These are phyloP conservation scores for Hippoglossus stenolepis DNA, from an alignment of 2,113 vertebrate species.

Conservation along the genomic window DNA sequence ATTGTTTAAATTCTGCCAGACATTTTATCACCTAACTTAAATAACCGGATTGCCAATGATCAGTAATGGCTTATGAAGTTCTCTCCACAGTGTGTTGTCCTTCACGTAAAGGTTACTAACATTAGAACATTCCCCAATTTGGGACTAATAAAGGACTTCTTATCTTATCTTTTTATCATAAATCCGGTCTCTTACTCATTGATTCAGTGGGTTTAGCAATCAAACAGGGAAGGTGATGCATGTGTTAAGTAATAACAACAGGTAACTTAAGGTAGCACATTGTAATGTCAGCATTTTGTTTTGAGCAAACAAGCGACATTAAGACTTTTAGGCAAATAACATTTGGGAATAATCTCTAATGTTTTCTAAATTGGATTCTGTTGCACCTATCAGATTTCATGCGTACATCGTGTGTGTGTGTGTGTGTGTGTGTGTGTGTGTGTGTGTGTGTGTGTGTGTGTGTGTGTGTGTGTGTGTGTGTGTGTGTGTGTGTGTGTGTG, in stretches of 20 bases:
- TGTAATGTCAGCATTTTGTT: not conserved
- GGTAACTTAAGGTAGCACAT: constrained; percentile 2
- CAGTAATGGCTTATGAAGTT: not conserved
- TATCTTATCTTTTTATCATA: not conserved
- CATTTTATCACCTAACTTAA: no score
- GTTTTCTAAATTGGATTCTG: not conserved
- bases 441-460: not conserved
- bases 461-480: not conserved
- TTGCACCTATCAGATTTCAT: not conserved
- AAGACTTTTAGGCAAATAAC: not conserved
- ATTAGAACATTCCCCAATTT: not conserved
- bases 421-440: not conserved
- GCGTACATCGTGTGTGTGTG: not conserved
- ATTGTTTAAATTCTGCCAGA: no score
- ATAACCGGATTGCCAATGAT: not conserved
- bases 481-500: no score
- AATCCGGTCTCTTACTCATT: constrained; percentile 22
- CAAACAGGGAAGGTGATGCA: constrained; percentile 1
- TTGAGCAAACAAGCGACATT: not conserved
- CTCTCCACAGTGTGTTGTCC: no score
- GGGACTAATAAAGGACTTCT: no score
- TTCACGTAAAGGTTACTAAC: no score
- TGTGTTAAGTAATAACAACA: not conserved
- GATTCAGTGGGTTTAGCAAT: constrained; percentile 36
- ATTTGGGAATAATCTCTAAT: no score